A percentile compares a stretch with the other conserved stretches of the same genome.
These are phyloP conservation scores for Phoenicopterus ruber DNA, from an alignment of 2,113 vertebrate species.

Conservation along the genomic window DNA sequence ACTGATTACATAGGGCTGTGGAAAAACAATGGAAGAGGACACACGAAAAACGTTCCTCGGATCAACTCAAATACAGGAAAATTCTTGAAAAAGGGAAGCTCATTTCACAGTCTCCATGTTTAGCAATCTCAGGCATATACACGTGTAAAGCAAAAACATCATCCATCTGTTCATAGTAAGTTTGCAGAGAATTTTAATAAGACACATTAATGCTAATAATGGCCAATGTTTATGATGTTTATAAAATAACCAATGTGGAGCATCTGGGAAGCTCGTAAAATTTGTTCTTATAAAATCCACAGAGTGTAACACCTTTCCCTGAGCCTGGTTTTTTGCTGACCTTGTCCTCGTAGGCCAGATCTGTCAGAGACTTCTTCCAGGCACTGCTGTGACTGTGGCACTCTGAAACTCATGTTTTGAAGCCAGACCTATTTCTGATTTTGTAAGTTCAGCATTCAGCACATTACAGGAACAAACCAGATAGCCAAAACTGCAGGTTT, in stretches of 20 bases:
- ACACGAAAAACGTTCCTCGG: neutral
- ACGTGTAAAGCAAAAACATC: neutral
- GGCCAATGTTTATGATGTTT: neutral
- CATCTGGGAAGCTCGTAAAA: neutral
- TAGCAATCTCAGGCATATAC: neutral
- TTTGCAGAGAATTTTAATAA: constrained; percentile 20
- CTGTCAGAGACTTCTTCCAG: neutral
- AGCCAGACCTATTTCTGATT: neutral
- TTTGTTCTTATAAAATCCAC: neutral
- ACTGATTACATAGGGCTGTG: neutral
- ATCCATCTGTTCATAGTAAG: neutral
- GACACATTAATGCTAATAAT: constrained; percentile 32
- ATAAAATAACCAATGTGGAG: neutral
- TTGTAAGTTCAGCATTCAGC: constrained; percentile 5
- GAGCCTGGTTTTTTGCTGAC: neutral
- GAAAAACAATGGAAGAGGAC: neutral
- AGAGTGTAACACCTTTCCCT: neutral
- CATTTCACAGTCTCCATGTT: neutral
- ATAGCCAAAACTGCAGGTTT: neutral
- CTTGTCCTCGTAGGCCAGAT: neutral
- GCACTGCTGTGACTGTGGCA: neutral
- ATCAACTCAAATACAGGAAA: neutral
- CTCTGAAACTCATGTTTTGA: neutral
- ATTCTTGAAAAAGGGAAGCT: neutral
- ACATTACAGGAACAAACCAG: constrained; percentile 7